A percentile compares a stretch with the other conserved stretches of the same genome.
phyloP scores from a whole-genome alignment of 2,797 vertebrate genomes.

The Setipinna tenuifilis region DNA sequence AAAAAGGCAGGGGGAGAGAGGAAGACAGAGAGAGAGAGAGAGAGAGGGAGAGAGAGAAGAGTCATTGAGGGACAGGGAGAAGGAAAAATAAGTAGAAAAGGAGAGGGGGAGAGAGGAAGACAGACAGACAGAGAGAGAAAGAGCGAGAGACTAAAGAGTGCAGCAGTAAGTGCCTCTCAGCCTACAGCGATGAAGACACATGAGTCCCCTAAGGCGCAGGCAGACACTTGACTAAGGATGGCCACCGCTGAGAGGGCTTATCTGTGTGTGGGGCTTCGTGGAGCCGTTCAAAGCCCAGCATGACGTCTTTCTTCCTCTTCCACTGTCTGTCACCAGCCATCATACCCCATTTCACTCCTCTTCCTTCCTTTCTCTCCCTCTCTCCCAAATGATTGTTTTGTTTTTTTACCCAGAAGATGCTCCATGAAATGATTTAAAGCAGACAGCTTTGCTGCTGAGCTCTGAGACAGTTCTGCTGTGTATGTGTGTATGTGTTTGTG shows the following conservation, averaged over 20 bases:
- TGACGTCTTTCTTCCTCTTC: constrained; percentile 2
- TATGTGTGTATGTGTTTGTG: not conserved
- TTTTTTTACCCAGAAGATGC: not conserved
- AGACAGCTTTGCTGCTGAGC: not conserved
- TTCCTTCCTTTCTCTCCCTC: not conserved
- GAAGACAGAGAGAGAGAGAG: no score
- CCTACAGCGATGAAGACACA: not conserved
- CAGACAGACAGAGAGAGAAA: not conserved
- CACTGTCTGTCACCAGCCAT: not conserved
- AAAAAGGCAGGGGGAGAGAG: no score
- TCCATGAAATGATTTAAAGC: not conserved
- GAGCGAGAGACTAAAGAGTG: not conserved
- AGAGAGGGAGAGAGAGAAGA: no score
- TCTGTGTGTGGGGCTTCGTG: not conserved
- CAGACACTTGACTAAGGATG: not conserved
- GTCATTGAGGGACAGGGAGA: no score
- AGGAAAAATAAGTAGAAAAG: no score
- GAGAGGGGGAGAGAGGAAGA: no score
- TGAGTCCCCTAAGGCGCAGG: not conserved
- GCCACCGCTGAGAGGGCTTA: not conserved
- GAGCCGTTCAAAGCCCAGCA: not conserved
- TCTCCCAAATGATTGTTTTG: not conserved
- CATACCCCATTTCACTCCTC: not conserved
- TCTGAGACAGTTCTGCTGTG: not conserved
- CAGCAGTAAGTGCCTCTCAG: not conserved